Base-by-base conservation (phyloP, 2,888 invertebrate genomes). In the Fabriciana adippe region DNA sequence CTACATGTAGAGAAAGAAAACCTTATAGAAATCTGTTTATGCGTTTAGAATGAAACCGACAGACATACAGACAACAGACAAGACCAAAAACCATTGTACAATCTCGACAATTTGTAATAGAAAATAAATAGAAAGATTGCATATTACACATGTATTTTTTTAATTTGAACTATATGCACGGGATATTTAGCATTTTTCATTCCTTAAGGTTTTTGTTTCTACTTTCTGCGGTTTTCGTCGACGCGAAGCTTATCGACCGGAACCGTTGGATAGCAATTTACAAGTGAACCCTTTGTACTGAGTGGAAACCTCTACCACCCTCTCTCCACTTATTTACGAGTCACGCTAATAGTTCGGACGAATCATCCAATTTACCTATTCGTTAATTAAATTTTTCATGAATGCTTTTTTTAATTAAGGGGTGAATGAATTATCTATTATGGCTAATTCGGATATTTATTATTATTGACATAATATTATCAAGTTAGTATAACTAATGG, bases 201-300 rank as follows among this genome's bases (percentile, higher is more conserved):
- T 54, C 21, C 11, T 45, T 59, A 15, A 14, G 51, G 41, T 35
- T 31, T 54, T 45, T 26, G 51, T 63, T 65, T 53, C 68, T 68
- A 26, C 45, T 55, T 55, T 55, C 64, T 41, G 66, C 56, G 66
- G 63, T 50, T 67, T 55, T 57, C 56, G 54, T 45, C 61, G 61
- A 67, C 59, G 54, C 66, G 54, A 31, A 47, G 66, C 63, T 76
- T 83, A 86, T 85, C 85, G 85, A 85, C 83, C 84, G 81, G 76
- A 79, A 78, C 79, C 77, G 76, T 72, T 69, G 77, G 75, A 76
- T 80, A 78, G 79, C 79, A 79, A 78, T 79, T 79, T 79, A 80
- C 78, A 75, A 80, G 74, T 76, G 73, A 82, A 81, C 82, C 82
- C 82, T 76, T 82, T 82, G 81, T 79, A 79, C 76, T 70, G 75